These are phyloP conservation scores for Dromius quadrimaculatus DNA, from an alignment of 2,888 invertebrate genomes.

Conservation along the genomic window DNA sequence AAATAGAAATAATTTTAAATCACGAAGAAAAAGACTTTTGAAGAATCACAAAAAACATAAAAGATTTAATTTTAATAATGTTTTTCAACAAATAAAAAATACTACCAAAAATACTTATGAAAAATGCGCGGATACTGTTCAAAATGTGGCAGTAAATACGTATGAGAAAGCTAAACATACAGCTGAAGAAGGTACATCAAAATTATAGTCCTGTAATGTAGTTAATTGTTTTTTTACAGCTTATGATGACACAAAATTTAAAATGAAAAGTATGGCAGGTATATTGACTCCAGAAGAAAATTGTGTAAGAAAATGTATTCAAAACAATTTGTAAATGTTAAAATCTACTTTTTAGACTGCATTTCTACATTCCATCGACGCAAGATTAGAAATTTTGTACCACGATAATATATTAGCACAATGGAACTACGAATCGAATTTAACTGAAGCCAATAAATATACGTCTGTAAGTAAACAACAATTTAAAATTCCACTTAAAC, in stretches of 20 bases:
- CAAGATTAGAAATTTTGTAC: conserved; percentile 3
- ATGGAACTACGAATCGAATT: conserved; percentile 79
- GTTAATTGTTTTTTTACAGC: not conserved
- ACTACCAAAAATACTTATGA: not conserved
- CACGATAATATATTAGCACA: conserved; percentile 66
- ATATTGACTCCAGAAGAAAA: not conserved
- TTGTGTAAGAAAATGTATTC: conserved; percentile 14
- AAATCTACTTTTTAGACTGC: conserved; percentile 34
- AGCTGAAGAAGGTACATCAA: not conserved
- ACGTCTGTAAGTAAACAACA: conserved; percentile 22
- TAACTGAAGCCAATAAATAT: conserved; percentile 75
- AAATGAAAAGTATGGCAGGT: not conserved
- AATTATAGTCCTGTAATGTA: not conserved
- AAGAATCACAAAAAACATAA: conserved; percentile 1
- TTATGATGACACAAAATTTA: too few relatives aligned
- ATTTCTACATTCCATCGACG: conserved; percentile 22
- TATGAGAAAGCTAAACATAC: not conserved
- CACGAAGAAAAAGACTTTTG: not conserved
- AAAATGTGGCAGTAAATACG: not conserved
- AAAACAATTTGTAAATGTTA: not conserved
- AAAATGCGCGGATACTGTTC: not conserved
- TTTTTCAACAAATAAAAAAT: not conserved
- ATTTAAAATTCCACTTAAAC: not conserved
- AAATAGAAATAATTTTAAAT: not conserved
- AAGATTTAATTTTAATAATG: conserved; percentile 7